These are phyloP conservation scores for Penaeus indicus DNA, from an alignment of 1,140 invertebrate genomes.

Conservation along the genomic window DNA sequence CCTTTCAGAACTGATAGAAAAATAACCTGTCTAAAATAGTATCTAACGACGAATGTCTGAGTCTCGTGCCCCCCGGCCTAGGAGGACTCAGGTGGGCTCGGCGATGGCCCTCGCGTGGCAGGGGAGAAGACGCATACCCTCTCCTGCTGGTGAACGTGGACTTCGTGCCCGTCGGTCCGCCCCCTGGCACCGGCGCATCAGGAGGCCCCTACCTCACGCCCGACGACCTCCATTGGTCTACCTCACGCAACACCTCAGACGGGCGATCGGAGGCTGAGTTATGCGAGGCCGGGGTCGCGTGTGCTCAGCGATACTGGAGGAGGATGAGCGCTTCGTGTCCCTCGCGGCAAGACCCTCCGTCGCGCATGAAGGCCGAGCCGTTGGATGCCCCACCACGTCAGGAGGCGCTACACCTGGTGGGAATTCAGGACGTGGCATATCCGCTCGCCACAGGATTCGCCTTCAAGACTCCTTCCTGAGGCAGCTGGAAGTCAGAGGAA, in stretches of 20 bases:
- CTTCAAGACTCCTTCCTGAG: not conserved
- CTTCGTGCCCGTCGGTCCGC: constrained; percentile 14
- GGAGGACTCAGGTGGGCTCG: constrained; percentile 28
- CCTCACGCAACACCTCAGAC: constrained; percentile 2
- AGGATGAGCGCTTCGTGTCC: not conserved
- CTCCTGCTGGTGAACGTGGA: constrained; percentile 26
- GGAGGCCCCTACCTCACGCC: not conserved
- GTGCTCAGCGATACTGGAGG: not conserved
- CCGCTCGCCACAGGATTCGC: too few species aligned
- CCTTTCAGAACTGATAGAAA: not conserved
- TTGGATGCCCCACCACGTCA: constrained; percentile 26
- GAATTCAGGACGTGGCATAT: not conserved
- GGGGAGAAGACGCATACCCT: constrained; percentile 25
- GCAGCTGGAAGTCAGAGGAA: not conserved
- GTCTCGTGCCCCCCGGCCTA: constrained; percentile 30
- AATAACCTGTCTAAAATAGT: not conserved
- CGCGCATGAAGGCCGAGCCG: constrained; percentile 18
- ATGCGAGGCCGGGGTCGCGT: not conserved
- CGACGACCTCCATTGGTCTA: not conserved
- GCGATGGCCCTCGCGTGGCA: constrained; percentile 23
- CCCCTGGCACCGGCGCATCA: not conserved
- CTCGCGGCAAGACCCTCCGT: not conserved
- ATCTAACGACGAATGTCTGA: not conserved
- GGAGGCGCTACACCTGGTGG: not conserved
- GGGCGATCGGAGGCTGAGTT: constrained; percentile 27